Conservation (phyloP, 2,888 invertebrate genomes). For the Heliconius charithonia region DNA sequence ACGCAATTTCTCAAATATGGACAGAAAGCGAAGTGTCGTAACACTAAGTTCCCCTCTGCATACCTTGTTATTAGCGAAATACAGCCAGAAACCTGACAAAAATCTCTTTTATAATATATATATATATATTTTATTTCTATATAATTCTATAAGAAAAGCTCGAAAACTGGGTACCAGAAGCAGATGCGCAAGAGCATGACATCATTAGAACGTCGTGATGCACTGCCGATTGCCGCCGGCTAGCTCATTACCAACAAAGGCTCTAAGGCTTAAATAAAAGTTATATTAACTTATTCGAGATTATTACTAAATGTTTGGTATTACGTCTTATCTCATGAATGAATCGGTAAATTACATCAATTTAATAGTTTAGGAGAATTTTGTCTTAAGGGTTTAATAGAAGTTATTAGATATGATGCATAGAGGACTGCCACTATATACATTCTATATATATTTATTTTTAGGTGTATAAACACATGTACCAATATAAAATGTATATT, state of each 20-base stretch:
- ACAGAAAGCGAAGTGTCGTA: neutral
- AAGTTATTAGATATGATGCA: neutral
- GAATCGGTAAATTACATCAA: slow-evolving; percentile 2
- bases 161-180: neutral
- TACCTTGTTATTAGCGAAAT: too few species aligned
- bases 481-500: neutral
- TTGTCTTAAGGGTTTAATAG: neutral
- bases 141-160: slow-evolving; percentile 3
- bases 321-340: slow-evolving; percentile 10
- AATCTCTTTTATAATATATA: too few species aligned
- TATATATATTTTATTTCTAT: neutral
- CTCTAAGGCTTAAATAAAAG: slow-evolving; percentile 26
- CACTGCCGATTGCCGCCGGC: slow-evolving; percentile 36
- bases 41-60: too few species aligned
- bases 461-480: too few species aligned
- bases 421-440: neutral
- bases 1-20: neutral
- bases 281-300: slow-evolving; percentile 27
- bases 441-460: too few species aligned
- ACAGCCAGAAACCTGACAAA: too few species aligned
- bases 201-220: slow-evolving; percentile 34
- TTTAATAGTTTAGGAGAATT: neutral
- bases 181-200: slow-evolving; percentile 36
- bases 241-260: slow-evolving; percentile 29
- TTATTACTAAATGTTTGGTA: slow-evolving; percentile 15